phyloP scores from a whole-genome alignment of 2,797 vertebrate genomes.

The Sarcophilus harrisii region DNA sequence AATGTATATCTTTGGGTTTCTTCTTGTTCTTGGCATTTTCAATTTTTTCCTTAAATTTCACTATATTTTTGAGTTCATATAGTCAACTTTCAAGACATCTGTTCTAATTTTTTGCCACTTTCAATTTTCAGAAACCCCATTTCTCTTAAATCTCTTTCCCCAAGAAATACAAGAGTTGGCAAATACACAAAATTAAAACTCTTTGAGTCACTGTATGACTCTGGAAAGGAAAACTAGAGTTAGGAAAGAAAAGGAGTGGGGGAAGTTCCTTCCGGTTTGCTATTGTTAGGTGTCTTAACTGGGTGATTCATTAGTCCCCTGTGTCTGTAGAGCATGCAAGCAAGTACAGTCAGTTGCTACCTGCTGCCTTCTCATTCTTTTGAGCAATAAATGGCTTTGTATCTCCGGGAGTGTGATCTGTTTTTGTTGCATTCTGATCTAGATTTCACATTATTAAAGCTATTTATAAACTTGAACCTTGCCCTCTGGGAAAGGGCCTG shows the following conservation, averaged over 20 bases:
- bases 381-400: neutral
- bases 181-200: neutral
- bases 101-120: neutral
- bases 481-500: neutral
- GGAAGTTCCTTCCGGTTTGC: neutral
- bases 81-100: neutral
- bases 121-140: neutral
- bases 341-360: neutral
- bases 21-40: neutral
- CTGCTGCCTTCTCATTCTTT: neutral
- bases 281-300: neutral
- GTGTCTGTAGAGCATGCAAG: neutral
- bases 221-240: neutral
- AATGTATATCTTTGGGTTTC: neutral
- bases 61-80: neutral
- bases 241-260: neutral
- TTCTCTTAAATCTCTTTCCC: neutral
- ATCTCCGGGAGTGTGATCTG: neutral
- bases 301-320: neutral
- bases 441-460: neutral
- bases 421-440: neutral
- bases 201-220: neutral
- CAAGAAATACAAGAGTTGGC: neutral
- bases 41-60: neutral
- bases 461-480: constrained; percentile 6